Conservation (phyloP, 2,888 invertebrate species). For the Sinotaia quadrata region DNA sequence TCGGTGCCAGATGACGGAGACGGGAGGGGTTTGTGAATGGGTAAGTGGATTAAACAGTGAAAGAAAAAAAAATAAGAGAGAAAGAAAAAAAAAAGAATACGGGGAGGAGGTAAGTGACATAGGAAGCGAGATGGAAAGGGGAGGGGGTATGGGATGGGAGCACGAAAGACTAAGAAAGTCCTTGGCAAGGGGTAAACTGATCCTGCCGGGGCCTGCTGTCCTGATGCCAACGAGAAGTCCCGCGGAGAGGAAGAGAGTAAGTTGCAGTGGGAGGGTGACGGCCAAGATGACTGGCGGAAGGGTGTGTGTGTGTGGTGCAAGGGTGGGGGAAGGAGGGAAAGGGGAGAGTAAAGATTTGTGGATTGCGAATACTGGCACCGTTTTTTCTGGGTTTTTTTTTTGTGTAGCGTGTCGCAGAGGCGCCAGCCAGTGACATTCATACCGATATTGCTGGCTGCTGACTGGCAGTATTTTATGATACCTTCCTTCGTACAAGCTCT, state of each 20-base stretch:
- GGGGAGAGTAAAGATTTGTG: neutral
- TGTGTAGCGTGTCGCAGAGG: neutral
- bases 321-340: neutral
- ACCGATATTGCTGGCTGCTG: neutral
- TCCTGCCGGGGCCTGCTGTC: constrained; percentile 15
- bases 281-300: neutral
- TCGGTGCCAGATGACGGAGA: neutral
- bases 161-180: no score
- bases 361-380: neutral
- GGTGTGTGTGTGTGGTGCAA: neutral
- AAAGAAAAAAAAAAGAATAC: neutral
- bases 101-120: neutral
- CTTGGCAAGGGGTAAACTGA: constrained; percentile 3
- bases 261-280: no score
- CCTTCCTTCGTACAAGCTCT: neutral
- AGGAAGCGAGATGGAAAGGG: neutral
- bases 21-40: neutral
- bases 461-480: neutral
- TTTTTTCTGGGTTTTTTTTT: neutral
- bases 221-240: constrained; percentile 9
- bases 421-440: constrained; percentile 16
- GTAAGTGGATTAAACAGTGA: neutral
- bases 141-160: neutral
- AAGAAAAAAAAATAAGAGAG: neutral
- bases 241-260: no score